Percentiles rank a stretch among this genome's conserved stretches.
Conservation (phyloP, 2,113 vertebrate species). For the Amphilophus citrinellus region DNA sequence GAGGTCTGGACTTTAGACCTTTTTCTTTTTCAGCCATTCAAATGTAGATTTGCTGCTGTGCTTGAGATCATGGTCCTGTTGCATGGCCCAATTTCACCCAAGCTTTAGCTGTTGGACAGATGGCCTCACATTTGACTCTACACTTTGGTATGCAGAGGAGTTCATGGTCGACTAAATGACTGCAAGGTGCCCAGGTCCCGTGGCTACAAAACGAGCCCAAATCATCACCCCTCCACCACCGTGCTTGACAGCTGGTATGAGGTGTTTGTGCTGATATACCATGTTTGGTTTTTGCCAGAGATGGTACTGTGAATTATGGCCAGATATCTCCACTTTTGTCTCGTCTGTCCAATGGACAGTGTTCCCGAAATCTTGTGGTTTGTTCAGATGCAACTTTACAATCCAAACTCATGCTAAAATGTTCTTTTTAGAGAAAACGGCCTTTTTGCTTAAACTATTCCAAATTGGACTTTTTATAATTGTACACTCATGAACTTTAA, state of each 20-base stretch:
- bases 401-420: not conserved
- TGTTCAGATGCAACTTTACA: not conserved
- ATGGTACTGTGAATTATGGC: not conserved
- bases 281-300: not conserved
- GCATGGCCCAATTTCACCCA: not conserved
- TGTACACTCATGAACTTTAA: not conserved
- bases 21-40: too few relatives aligned
- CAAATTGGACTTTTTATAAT: not conserved
- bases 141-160: not conserved
- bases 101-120: not conserved
- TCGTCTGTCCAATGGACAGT: not conserved
- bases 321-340: not conserved
- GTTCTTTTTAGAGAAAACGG: not conserved
- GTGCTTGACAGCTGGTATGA: not conserved
- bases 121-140: not conserved
- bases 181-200: not conserved
- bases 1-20: too few relatives aligned
- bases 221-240: not conserved
- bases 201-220: not conserved
- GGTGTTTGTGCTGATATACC: not conserved
- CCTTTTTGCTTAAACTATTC: not conserved
- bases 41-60: too few relatives aligned
- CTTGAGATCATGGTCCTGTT: too few relatives aligned
- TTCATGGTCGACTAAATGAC: not conserved
- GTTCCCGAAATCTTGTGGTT: not conserved